Evolutionary conservation across 2,113 vertebrate species (phyloP).

Genomic region (Caretta caretta): DNA sequence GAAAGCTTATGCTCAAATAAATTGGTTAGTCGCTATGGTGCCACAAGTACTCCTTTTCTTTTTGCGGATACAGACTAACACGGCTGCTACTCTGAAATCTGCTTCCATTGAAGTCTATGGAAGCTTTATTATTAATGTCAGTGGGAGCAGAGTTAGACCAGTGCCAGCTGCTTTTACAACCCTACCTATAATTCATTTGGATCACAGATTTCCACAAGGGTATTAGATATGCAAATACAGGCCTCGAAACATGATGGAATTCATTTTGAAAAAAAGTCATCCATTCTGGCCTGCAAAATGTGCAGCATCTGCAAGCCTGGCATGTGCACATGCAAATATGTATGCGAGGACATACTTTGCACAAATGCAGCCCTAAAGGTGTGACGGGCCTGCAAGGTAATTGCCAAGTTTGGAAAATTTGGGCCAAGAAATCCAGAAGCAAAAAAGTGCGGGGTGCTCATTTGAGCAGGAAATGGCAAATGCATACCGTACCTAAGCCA

Average conservation of each 20-base stretch:
- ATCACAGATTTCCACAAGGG: neutral
- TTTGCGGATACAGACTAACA: too few species aligned
- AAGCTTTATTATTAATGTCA: neutral
- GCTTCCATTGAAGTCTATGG: neutral
- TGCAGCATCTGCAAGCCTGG: neutral
- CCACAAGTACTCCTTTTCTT: too few species aligned
- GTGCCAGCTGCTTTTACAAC: neutral
- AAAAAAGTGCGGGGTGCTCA: accelerated
- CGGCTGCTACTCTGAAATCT: too few species aligned
- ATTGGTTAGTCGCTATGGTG: too few species aligned
- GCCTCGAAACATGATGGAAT: neutral
- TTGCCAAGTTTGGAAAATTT: accelerated
- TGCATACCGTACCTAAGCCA: neutral
- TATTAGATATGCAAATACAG: neutral
- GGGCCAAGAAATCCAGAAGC: neutral
- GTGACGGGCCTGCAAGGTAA: accelerated
- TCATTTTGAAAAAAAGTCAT: neutral
- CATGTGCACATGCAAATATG: accelerated
- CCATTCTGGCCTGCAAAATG: neutral
- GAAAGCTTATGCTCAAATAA: too few species aligned
- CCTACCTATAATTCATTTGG: neutral
- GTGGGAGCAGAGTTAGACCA: neutral
- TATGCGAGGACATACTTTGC: accelerated
- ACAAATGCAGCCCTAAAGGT: accelerated
- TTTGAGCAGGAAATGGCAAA: neutral